Evolutionary conservation across 92 coral and sea anemone species (phyloP).

Genomic region (Umimayanthus chanpuru): DNA sequence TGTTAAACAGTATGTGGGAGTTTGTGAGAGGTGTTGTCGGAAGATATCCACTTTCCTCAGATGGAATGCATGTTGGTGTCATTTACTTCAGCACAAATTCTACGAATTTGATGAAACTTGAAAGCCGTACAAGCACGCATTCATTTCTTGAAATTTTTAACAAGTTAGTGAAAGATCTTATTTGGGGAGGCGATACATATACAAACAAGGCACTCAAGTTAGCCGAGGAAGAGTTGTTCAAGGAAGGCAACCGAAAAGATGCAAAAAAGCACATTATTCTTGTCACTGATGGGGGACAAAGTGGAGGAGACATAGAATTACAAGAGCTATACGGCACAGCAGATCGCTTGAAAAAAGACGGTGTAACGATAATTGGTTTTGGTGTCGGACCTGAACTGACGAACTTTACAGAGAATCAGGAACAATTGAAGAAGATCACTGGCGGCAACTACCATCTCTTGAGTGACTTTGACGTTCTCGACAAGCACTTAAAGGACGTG

Average conservation of each 20-base stretch:
- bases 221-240: background rate
- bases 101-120: background rate
- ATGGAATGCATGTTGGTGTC: background rate
- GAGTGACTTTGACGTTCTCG: background rate
- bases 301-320: background rate
- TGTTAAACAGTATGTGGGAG: too few species aligned
- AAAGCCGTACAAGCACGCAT: background rate
- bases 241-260: background rate
- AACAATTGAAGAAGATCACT: background rate
- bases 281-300: conserved; percentile 8
- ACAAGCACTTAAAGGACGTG: background rate
- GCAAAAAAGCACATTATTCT: background rate
- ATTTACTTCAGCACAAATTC: background rate
- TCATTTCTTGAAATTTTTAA: too few species aligned
- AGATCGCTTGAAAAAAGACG: background rate
- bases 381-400: background rate
- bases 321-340: background rate
- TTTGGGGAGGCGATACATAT: background rate
- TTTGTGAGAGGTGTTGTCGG: background rate
- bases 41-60: background rate
- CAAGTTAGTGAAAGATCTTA: background rate
- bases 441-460: background rate
- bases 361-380: background rate
- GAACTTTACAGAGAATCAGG: background rate
- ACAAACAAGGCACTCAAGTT: background rate